Conservation (phyloP, 2,113 vertebrate genomes). For the Oceanites oceanicus region DNA sequence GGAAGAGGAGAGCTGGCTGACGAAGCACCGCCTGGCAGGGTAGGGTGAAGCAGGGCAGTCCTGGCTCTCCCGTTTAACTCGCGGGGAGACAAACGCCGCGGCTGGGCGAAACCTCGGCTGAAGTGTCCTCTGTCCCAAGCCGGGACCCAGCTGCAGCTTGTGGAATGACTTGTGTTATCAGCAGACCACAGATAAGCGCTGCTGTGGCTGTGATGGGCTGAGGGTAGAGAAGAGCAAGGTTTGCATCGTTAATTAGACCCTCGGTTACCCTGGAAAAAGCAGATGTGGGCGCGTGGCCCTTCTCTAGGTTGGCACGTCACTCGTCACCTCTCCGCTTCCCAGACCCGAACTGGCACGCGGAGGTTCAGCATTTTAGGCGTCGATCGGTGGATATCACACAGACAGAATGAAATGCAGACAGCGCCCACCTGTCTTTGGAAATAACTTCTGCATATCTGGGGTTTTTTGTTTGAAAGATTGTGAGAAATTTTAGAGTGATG, state of each 20-base stretch:
- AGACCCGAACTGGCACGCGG: accelerated
- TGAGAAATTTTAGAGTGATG: neutral
- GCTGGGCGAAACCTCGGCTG: neutral
- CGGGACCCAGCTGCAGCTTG: neutral
- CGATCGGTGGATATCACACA: accelerated
- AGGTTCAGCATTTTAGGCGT: too few relatives aligned
- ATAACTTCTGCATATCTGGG: accelerated
- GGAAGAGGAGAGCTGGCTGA: neutral
- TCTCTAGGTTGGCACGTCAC: neutral
- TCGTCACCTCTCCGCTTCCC: neutral
- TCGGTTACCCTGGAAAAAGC: neutral
- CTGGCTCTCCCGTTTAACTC: neutral
- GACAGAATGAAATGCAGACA: accelerated
- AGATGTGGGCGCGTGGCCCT: neutral
- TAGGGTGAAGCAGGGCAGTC: neutral
- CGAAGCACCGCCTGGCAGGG: accelerated
- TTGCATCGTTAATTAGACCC: accelerated
- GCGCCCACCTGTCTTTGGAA: neutral
- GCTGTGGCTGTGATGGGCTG: neutral
- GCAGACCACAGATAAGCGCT: neutral
- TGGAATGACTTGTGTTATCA: neutral
- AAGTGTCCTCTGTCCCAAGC: neutral
- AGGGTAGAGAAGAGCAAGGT: neutral
- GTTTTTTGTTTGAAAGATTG: accelerated
- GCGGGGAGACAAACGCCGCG: neutral